A percentile compares a stretch with the other conserved stretches of the same genome.
Conservation (phyloP, 2,113 vertebrate genomes). For the Tiliqua scincoides region DNA sequence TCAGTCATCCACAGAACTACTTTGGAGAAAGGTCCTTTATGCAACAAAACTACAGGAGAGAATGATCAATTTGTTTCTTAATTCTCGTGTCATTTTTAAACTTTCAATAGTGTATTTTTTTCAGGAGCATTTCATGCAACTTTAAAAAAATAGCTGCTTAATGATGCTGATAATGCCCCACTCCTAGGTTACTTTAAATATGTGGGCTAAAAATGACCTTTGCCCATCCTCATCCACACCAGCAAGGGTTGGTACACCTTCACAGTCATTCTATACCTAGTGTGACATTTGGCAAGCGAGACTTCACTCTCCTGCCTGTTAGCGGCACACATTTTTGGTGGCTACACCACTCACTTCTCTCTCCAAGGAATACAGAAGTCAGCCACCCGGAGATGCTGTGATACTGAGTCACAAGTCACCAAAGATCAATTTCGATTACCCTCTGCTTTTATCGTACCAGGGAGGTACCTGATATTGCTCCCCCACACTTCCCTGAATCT, state of each 20-base stretch:
- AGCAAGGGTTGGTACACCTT: constrained; percentile 22
- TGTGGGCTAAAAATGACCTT: constrained; percentile 41
- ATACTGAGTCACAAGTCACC: constrained; percentile 38
- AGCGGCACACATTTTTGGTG: constrained; percentile 20
- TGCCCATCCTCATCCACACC: background rate
- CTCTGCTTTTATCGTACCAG: constrained; percentile 25
- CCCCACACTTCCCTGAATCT: background rate
- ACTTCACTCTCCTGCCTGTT: constrained; percentile 36
- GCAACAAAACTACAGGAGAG: background rate
- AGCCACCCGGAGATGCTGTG: constrained; percentile 22
- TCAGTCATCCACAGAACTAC: no score
- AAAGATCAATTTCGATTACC: constrained; percentile 57
- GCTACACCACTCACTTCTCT: constrained; percentile 26
- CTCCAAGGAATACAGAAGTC: constrained; percentile 44
- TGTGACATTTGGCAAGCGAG: constrained; percentile 65
- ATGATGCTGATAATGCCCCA: background rate
- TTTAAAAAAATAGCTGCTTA: background rate
- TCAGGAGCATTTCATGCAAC: background rate
- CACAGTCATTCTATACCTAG: constrained; percentile 51
- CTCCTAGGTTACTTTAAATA: background rate
- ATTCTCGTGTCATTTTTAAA: background rate
- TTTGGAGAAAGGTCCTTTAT: no score
- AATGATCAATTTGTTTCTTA: background rate
- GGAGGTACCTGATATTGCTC: constrained; percentile 6
- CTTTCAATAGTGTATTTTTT: background rate